Conservation (phyloP, 2,797 vertebrate species). For the Chelidonichthys spinosus region DNA sequence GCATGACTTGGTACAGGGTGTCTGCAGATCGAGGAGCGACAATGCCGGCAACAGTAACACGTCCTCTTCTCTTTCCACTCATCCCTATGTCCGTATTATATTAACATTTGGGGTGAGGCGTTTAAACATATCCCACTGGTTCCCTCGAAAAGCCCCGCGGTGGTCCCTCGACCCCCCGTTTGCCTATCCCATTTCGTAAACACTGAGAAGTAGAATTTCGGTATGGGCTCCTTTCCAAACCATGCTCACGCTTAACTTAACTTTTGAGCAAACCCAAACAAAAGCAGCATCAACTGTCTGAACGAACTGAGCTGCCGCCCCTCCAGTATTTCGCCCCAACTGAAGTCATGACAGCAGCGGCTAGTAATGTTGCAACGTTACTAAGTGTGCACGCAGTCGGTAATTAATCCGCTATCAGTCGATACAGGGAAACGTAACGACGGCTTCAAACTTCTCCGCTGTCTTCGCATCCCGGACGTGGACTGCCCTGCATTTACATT, state of each 20-base stretch:
- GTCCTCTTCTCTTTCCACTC: not conserved
- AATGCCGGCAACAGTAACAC: not conserved
- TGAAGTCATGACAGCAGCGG: slow-evolving; percentile 43
- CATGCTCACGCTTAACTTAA: slow-evolving; percentile 13
- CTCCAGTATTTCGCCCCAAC: not conserved
- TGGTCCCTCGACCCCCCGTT: slow-evolving; percentile 26
- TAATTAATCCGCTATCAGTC: slow-evolving; percentile 4
- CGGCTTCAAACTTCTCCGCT: slow-evolving; percentile 51
- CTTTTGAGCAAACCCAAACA: slow-evolving; percentile 1
- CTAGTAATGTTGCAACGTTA: slow-evolving; percentile 13
- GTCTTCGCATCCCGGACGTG: slow-evolving; percentile 25
- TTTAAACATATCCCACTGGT: not conserved
- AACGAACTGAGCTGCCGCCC: not conserved
- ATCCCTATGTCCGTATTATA: not conserved
- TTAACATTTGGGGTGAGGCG: not conserved
- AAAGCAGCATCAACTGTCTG: not conserved
- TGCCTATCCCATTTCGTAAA: slow-evolving; percentile 43
- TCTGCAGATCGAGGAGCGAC: slow-evolving; percentile 6
- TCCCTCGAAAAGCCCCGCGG: not conserved
- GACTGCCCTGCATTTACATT: not conserved
- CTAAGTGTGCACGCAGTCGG: slow-evolving; percentile 26
- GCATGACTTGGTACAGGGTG: too few species aligned
- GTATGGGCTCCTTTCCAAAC: not conserved
- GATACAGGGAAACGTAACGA: slow-evolving; percentile 1
- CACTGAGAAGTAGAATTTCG: slow-evolving; percentile 19